Evolutionary conservation across 1,140 invertebrate genomes (phyloP).

Genomic region (Planococcus citri): DNA sequence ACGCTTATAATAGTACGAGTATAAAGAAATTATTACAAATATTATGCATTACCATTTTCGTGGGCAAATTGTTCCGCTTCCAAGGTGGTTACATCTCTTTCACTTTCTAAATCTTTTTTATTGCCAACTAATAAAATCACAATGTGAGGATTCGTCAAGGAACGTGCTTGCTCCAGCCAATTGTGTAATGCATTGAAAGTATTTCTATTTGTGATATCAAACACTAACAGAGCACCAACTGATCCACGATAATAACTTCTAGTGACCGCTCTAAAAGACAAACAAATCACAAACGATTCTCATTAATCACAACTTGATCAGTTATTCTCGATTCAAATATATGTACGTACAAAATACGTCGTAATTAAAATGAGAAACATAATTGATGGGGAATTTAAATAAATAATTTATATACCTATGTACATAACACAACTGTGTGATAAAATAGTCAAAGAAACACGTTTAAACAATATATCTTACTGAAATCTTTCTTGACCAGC

Average conservation of each 20-base stretch:
- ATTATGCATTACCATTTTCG: constrained; percentile 61
- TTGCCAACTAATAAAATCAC: constrained; percentile 81
- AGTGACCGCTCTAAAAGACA: constrained; percentile 46
- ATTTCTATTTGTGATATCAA: constrained; percentile 81
- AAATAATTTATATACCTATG: neutral
- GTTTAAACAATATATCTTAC: constrained; percentile 10
- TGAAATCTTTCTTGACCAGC: constrained; percentile 88
- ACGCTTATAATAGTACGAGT: constrained; percentile 43
- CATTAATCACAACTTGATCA: too few species aligned
- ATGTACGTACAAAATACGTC: too few species aligned
- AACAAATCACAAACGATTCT: too few species aligned
- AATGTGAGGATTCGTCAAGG: constrained; percentile 73
- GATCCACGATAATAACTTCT: constrained; percentile 69
- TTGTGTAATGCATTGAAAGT: constrained; percentile 79
- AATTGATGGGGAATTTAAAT: too few species aligned
- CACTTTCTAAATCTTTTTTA: constrained; percentile 66
- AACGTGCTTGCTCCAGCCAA: constrained; percentile 74
- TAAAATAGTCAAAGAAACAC: neutral
- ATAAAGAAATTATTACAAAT: constrained; percentile 16
- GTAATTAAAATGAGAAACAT: neutral
- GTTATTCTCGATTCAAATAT: too few species aligned
- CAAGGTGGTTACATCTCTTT: constrained; percentile 63
- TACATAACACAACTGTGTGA: neutral
- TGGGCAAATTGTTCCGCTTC: constrained; percentile 70
- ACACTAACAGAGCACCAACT: constrained; percentile 69